Conservation (phyloP, 2,113 vertebrate species). For the Crotalus viridis region DNA sequence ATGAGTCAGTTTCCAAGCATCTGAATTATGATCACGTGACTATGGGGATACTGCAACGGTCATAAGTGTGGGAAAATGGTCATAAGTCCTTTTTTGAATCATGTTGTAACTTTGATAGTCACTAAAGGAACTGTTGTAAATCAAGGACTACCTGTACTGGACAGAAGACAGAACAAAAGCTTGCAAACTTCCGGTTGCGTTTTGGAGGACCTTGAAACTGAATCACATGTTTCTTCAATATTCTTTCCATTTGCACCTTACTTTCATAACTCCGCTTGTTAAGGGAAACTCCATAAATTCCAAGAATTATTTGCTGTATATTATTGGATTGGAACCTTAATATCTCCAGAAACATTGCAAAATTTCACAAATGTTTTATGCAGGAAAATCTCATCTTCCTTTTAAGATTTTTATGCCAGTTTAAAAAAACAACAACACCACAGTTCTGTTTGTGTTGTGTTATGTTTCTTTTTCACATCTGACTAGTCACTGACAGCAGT, state of each 20-base stretch:
- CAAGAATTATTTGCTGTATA: neutral
- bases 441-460: neutral
- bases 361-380: neutral
- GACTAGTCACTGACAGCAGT: neutral
- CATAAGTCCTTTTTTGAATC: too few species aligned
- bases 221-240: neutral
- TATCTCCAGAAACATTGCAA: neutral
- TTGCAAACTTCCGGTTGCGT: too few species aligned
- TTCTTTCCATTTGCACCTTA: neutral
- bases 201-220: neutral
- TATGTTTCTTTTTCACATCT: neutral
- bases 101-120: too few species aligned
- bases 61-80: too few species aligned
- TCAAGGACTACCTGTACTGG: too few species aligned
- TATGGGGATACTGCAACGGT: too few species aligned
- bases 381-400: neutral
- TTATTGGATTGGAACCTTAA: neutral
- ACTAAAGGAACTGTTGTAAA: too few species aligned
- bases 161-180: neutral
- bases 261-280: neutral
- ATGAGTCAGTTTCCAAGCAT: too few species aligned
- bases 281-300: neutral
- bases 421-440: too few species aligned
- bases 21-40: too few species aligned
- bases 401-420: too few species aligned